These are phyloP conservation scores for Tapirus terrestris DNA, from an alignment of 2,113 vertebrate species.

Conservation along the genomic window DNA sequence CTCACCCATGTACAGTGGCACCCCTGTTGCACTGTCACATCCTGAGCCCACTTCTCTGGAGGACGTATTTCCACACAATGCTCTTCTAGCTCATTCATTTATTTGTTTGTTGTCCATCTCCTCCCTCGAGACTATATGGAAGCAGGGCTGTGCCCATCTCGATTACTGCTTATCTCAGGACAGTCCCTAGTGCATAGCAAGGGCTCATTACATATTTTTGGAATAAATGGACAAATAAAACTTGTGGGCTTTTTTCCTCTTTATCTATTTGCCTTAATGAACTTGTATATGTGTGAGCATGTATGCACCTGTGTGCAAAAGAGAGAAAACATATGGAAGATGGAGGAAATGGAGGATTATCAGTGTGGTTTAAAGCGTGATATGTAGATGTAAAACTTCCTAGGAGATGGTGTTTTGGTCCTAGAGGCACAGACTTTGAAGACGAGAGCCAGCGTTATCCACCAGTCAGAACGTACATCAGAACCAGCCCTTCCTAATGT, in stretches of 20 bases:
- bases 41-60: neutral
- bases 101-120: neutral
- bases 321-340: neutral
- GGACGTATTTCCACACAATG: neutral
- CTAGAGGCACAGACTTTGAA: neutral
- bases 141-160: rapidly evolving
- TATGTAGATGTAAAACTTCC: rapidly evolving
- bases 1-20: rapidly evolving
- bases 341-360: neutral
- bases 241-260: neutral
- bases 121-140: neutral
- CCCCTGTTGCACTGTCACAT: rapidly evolving
- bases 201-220: neutral
- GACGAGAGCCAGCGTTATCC: neutral
- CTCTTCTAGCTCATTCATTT: neutral
- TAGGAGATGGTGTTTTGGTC: rapidly evolving
- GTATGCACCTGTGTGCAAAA: neutral
- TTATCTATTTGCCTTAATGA: neutral
- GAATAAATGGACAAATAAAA: neutral
- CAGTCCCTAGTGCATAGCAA: neutral
- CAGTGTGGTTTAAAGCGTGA: neutral
- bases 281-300: too few relatives aligned
- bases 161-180: neutral
- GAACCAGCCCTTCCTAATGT: neutral
- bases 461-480: rapidly evolving